These are phyloP conservation scores for Aramus guarauna DNA, from an alignment of 2,113 vertebrate species.

Conservation along the genomic window DNA sequence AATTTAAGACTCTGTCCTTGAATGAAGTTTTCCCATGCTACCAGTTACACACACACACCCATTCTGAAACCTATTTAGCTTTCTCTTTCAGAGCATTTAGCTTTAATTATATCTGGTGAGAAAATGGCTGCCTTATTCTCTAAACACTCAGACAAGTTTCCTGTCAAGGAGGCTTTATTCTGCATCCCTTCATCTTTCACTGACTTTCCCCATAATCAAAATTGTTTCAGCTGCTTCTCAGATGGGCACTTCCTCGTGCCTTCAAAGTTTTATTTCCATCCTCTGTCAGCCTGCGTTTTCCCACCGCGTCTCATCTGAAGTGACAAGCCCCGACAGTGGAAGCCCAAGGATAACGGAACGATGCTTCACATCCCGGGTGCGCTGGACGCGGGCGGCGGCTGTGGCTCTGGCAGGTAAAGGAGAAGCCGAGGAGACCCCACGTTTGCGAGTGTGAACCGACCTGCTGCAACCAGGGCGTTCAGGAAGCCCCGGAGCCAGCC, in stretches of 20 bases:
- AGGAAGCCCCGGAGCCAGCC: conserved; percentile 5
- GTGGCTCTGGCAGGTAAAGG: too few relatives aligned
- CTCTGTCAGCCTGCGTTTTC: not conserved
- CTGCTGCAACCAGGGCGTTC: not conserved
- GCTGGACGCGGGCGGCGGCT: not conserved
- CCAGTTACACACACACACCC: accelerated
- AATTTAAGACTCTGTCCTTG: not conserved
- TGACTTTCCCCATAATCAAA: too few relatives aligned
- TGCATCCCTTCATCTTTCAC: too few relatives aligned
- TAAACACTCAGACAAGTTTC: not conserved
- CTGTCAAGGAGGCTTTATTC: not conserved
- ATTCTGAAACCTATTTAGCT: not conserved
- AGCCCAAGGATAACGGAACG: too few relatives aligned
- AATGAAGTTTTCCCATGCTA: not conserved
- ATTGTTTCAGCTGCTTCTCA: not conserved
- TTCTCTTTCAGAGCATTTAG: not conserved
- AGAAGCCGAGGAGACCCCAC: too few relatives aligned
- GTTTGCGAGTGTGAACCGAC: not conserved
- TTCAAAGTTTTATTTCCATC: not conserved
- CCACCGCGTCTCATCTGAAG: accelerated
- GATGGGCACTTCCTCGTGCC: accelerated
- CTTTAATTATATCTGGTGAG: not conserved
- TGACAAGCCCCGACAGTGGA: accelerated
- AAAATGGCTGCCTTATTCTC: not conserved
- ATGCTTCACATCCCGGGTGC: not conserved